Conservation (phyloP, 92 coral and sea anemone species). For the Heliopora coerulea region DNA sequence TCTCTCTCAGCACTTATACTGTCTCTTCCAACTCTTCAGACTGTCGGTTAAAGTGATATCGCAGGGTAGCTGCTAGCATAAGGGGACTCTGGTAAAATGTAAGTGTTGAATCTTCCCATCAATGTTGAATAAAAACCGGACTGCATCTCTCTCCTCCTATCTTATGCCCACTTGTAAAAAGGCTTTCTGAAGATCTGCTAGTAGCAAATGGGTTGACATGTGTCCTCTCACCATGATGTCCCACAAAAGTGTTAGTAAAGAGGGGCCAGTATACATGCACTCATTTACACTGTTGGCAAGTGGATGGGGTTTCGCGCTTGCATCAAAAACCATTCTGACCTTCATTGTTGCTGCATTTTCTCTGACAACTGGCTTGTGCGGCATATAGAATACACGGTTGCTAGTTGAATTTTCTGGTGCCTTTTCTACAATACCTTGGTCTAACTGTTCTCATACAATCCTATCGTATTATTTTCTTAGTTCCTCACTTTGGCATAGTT, state of each 20-base stretch:
- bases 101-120: not conserved
- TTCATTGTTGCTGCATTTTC: constrained; percentile 51
- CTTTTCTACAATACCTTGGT: constrained; percentile 43
- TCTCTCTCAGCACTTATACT: constrained; percentile 26
- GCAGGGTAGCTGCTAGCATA: not conserved
- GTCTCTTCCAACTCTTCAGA: constrained; percentile 21
- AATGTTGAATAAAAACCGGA: not conserved
- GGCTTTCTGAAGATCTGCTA: constrained; percentile 47
- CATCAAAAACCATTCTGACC: constrained; percentile 55
- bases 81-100: not conserved
- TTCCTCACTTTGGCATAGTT: constrained; percentile 21
- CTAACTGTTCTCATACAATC: constrained; percentile 43
- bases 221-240: constrained; percentile 50
- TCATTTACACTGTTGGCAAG: constrained; percentile 45
- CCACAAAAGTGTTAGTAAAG: constrained; percentile 49
- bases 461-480: constrained; percentile 31
- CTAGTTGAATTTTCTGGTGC: constrained; percentile 41
- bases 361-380: constrained; percentile 60
- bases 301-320: constrained; percentile 56
- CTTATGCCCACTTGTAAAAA: constrained; percentile 43
- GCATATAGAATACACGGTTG: constrained; percentile 48
- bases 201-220: constrained; percentile 23
- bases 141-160: not conserved
- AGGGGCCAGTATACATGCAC: constrained; percentile 54
- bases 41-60: constrained; percentile 49